Base-by-base conservation (phyloP, 2,888 invertebrate genomes). In the Ectobius pallidus region DNA sequence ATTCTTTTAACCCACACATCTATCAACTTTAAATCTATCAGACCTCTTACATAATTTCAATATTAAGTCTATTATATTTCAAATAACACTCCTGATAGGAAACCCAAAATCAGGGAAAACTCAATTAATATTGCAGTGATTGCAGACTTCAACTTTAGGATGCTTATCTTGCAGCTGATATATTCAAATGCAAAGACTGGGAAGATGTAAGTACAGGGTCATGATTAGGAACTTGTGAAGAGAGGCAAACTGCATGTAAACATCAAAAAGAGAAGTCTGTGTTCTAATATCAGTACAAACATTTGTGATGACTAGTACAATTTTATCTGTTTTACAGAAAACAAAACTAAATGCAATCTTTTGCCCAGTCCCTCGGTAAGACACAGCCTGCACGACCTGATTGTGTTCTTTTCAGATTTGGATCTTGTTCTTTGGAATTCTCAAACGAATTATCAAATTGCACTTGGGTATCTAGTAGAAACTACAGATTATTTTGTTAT, bases 401-500 rank as follows among this genome's bases (percentile, higher is more conserved):
- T 3, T 25, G 22, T 25, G n/a, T 6, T 14, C 20, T 7, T 14
- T n/a, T 30, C 1, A 30, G 6, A 58, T 25, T n/a, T 55, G 55
- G 30, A 58, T 30, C 58, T 58, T 25, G 30, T 58, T 65, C 46
- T 46, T 65, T 65, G 65, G 65, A 46, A 65, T 44, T 46, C 39
- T 42, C 42, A 42, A 22, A 65, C 42, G 20, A 65, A 65, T 18
- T 11, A 65, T 65, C 25, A 70, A 70, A 70, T 70, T 70, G 70
- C 70, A 70, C 70, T 70, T 70, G 39, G 70, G 70, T 70, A 70
- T 70, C 58, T 70, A 58, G 16, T 27, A 11, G 34, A 42, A 70
- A 44, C 65, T 65, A 65, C 65, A 30, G 27, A 7, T 65, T 22
- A 65, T 9, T 27, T 34, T 46, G 11, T 46, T 65, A 25, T 22